Base-by-base conservation (phyloP, 2,113 vertebrate species). In the Macrotis lagotis region DNA sequence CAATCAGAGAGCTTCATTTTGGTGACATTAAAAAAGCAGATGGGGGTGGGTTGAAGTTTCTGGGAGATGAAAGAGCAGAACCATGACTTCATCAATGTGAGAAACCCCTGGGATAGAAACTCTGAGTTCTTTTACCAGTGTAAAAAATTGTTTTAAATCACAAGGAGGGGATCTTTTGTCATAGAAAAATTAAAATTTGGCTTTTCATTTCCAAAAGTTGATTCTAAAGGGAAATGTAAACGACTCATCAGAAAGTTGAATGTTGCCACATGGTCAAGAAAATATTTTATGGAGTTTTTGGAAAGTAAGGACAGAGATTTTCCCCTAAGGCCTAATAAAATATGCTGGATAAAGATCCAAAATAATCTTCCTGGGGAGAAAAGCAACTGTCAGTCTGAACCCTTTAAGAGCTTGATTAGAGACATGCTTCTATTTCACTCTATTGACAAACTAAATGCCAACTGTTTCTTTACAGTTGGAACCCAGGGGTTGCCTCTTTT, bases 131-230 rank as follows among this genome's bases (percentile, higher is more conserved):
- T 95, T 37, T 83, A 49, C 25, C 7, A 90, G 55, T 89, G 31
- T 91, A 93, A 49, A 28, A 91, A 93, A 91, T 88, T 10, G 59
- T 74, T 83, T 92, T 37, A 25, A 83, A 51, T 49, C 47, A 91
- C 24, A 1, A 9, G 91, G 91, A 9, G 90, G 91, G 51, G 48
- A 94, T 96, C 91, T 90, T 44, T 91, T 94, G 48, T 93, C 74
- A 47, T 88, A 25, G 66, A 48, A 55, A 95, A 92, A 83, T 96
- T 88, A 51, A 37, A 94, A 91, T 92, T 89, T 55, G 47, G 48
- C 48, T 91, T 53, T 90, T 88, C 50, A 94, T 48, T 37, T 26
- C 94, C 26, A 74, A 25, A 97, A 91, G 92, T 94, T 52, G 90
- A 24, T 28, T 48, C 48, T 55, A 44, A 89, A 51, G 59, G 37